A percentile compares a stretch with the other conserved stretches of the same genome.
These are phyloP conservation scores for Peucedramus taeniatus DNA, from an alignment of 2,113 vertebrate genomes.

Conservation along the genomic window DNA sequence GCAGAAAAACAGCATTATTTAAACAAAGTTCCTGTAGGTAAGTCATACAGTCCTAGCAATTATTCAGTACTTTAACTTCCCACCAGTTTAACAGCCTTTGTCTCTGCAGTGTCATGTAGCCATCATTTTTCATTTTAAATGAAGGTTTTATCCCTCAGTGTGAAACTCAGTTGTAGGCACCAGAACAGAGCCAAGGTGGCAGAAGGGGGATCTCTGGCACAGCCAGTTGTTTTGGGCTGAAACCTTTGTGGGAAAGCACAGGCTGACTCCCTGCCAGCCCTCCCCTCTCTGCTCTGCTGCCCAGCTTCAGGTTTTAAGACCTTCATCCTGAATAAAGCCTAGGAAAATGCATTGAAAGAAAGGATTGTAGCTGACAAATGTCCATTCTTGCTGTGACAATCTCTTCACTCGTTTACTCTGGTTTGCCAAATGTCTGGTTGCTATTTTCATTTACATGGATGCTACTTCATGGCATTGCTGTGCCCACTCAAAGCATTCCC, in stretches of 20 bases:
- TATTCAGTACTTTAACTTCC: neutral
- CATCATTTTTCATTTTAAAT: neutral
- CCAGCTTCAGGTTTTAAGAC: neutral
- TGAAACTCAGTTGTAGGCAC: neutral
- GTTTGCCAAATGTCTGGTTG: neutral
- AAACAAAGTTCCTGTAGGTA: neutral
- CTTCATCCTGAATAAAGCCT: neutral
- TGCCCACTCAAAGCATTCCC: neutral
- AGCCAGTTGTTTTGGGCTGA: neutral
- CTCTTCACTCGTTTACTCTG: neutral
- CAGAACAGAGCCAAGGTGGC: neutral
- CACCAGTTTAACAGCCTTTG: neutral
- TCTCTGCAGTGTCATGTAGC: neutral
- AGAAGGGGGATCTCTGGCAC: neutral
- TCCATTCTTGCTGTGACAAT: neutral
- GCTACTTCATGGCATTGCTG: neutral
- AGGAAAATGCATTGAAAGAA: neutral
- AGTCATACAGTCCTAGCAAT: neutral
- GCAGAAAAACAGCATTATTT: neutral
- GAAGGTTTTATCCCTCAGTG: neutral
- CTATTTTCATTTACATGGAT: neutral
- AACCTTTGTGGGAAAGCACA: neutral
- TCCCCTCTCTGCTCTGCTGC: neutral
- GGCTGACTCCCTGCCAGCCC: neutral
- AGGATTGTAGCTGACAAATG: neutral